These are phyloP conservation scores for Gryllus bimaculatus DNA, from an alignment of 1,140 invertebrate species.

Conservation along the genomic window DNA sequence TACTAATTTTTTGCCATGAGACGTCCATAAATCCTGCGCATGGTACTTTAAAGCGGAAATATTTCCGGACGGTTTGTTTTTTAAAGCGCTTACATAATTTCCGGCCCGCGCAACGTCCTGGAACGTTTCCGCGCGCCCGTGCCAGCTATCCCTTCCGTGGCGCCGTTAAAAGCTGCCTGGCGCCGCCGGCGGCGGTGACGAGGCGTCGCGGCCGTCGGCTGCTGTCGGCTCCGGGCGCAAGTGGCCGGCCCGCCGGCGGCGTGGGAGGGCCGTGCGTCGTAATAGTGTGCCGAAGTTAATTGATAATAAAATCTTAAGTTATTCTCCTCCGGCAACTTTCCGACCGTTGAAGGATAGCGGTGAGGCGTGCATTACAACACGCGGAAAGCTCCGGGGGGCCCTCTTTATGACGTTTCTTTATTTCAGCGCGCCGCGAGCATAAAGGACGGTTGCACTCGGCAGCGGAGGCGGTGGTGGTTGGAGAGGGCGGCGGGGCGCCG, in stretches of 20 bases:
- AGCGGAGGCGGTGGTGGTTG: background rate
- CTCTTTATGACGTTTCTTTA: conserved; percentile 5
- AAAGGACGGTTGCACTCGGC: background rate
- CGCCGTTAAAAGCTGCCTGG: no score
- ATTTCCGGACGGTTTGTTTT: background rate
- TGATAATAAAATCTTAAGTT: conserved; percentile 6
- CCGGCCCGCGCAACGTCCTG: background rate
- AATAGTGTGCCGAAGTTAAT: background rate
- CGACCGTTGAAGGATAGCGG: background rate
- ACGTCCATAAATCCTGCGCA: background rate
- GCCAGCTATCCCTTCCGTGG: no score
- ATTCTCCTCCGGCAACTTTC: background rate
- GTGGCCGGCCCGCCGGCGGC: no score
- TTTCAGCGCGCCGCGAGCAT: background rate
- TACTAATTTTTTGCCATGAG: background rate
- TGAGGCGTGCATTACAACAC: background rate
- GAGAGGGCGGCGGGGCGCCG: no score
- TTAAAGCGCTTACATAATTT: background rate
- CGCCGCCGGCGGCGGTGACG: no score
- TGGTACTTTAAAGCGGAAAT: background rate
- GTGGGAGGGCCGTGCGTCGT: background rate
- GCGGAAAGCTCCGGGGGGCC: background rate
- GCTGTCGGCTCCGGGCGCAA: no score
- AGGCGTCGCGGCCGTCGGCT: no score
- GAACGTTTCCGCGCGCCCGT: background rate